Base-by-base conservation (phyloP, 2,888 invertebrate genomes). In the Meandrusa payeni region DNA sequence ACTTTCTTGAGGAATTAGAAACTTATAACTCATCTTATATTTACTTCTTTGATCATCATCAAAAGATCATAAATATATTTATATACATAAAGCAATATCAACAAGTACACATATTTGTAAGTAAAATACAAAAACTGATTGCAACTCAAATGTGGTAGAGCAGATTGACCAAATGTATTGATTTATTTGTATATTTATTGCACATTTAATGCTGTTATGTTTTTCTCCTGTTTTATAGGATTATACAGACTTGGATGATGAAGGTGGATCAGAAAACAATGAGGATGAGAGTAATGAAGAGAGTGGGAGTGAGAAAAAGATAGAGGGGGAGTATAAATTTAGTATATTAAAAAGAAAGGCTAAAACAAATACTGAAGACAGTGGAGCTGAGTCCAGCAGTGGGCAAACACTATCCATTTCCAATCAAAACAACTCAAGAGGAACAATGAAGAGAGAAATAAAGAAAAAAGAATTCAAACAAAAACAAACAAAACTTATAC, bases 371-470 rank as follows among this genome's bases (percentile, higher is more conserved):
- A 61, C 59, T 24, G 64, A 60, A 15, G 90, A 88, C 39, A 86
- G 89, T 47, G 89, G 88, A 1, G 73, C 76, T 1, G 83, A 82
- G 49, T 79, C 78, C 1, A 77, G 69, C 2, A 57, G 68, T 0
- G 67, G 66, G 3, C 65, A 59, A 4, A 59, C 63, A 19, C 63
- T 65, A 1, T 64, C 68, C 3, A 67, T 67, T 0, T 54, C 58
- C 7, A 58, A 54, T 39, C 57, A 55, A 42, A 70, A 69, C 7
- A 62, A 69, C 3, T 54, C 54, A 0, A 64, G 68, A n/a, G 61
- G 56, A 19, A 57, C 53, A 31, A 22, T 24, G 31, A 5, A 59
- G 28, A 44, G 27, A 6, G 2, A 9, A 10, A 26, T 52, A 37
- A 37, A 45, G 45, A 27, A 57, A 28, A 44, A 34, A 22, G 12